Evolutionary conservation across 2,113 vertebrate genomes (phyloP).

Genomic region (Hypomesus transpacificus): DNA sequence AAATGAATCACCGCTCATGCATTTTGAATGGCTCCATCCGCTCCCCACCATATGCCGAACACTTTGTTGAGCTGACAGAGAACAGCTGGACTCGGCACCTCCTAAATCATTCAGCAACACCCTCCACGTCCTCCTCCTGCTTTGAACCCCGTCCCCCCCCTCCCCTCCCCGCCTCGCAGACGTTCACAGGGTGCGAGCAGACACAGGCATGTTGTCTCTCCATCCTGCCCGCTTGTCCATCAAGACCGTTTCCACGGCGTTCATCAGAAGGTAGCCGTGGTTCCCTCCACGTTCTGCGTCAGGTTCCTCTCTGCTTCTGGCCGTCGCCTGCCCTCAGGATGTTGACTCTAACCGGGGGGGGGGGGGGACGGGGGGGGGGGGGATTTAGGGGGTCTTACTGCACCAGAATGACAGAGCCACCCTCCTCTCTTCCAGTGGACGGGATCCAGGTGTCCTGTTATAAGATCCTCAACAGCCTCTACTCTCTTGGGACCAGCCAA

Average conservation of each 20-base stretch:
- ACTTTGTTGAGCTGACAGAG: slow-evolving; percentile 9
- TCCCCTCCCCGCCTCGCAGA: too few relatives aligned
- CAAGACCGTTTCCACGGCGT: too few relatives aligned
- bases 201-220: too few relatives aligned
- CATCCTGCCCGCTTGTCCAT: too few relatives aligned
- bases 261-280: too few relatives aligned
- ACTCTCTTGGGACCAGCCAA: slow-evolving; percentile 85
- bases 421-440: slow-evolving; percentile 76
- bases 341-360: not conserved
- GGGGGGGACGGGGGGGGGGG: not conserved
- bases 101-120: slow-evolving; percentile 25
- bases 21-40: not conserved
- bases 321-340: slow-evolving; percentile 8
- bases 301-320: too few relatives aligned
- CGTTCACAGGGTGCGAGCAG: too few relatives aligned
- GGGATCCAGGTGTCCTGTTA: slow-evolving; percentile 88
- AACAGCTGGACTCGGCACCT: slow-evolving; percentile 37
- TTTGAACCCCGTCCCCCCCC: slow-evolving; percentile 22
- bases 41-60: not conserved
- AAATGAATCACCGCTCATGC: not conserved
- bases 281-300: too few relatives aligned
- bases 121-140: slow-evolving; percentile 31
- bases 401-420: not conserved
- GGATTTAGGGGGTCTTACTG: not conserved
- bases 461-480: slow-evolving; percentile 86